These are phyloP conservation scores for Nysson spinosus DNA, from an alignment of 2,888 invertebrate species.

Conservation along the genomic window DNA sequence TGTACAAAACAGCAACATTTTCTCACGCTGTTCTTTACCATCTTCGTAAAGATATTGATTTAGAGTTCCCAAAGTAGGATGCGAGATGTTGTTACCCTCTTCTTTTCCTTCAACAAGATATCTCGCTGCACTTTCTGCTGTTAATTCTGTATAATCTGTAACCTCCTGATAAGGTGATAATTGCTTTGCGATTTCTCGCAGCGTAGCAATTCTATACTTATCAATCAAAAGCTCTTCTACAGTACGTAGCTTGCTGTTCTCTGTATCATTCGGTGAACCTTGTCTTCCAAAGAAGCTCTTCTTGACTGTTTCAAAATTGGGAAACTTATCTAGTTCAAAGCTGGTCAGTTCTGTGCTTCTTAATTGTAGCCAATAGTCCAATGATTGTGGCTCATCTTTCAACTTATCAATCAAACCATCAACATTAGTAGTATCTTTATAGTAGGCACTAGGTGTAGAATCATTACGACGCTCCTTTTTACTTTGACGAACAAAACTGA, in stretches of 20 bases:
- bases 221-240: not conserved
- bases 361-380: not conserved
- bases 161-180: not conserved
- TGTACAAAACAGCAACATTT: not conserved
- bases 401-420: not conserved
- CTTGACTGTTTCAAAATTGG: not conserved
- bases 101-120: conserved; percentile 3
- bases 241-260: not conserved
- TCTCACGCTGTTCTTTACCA: not conserved
- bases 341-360: not conserved
- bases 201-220: conserved; percentile 1
- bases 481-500: not conserved
- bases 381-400: not conserved
- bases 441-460: not conserved
- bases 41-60: not conserved
- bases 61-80: not conserved
- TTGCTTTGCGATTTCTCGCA: conserved; percentile 11
- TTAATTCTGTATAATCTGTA: not conserved
- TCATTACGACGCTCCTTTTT: not conserved
- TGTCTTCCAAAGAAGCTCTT: not conserved
- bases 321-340: not conserved
- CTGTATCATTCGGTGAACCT: not conserved
- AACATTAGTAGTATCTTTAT: not conserved
- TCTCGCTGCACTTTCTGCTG: not conserved
- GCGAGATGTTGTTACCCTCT: not conserved